A percentile compares a stretch with the other conserved stretches of the same genome.
Evolutionary conservation across 2,797 vertebrate genomes (phyloP).

Genomic region (Periophthalmus magnuspinnatus): DNA sequence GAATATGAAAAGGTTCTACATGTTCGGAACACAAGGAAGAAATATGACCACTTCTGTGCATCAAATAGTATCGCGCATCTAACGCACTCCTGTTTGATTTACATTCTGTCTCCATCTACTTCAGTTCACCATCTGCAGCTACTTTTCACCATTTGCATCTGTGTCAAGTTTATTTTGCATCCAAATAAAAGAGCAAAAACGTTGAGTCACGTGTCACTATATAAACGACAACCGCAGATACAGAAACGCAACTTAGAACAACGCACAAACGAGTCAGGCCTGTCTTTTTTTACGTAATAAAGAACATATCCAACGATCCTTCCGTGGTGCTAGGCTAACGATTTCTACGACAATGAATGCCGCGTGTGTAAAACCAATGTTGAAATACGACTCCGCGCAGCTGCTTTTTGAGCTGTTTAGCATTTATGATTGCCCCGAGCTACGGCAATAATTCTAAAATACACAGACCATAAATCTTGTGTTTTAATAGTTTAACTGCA

Average conservation of each 20-base stretch:
- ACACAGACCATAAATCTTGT: neutral
- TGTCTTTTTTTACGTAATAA: neutral
- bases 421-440: slow-evolving; percentile 15
- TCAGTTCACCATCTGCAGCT: slow-evolving; percentile 59
- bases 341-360: neutral
- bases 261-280: neutral
- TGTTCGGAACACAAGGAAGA: slow-evolving; percentile 16
- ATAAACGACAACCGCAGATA: slow-evolving; percentile 4
- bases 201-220: slow-evolving; percentile 8
- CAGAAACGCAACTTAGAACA: neutral
- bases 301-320: neutral
- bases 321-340: too few relatives aligned
- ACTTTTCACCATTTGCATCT: slow-evolving; percentile 47
- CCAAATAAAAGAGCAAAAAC: slow-evolving; percentile 28
- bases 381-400: slow-evolving; percentile 11
- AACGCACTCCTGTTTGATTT: slow-evolving; percentile 48
- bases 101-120: slow-evolving; percentile 40
- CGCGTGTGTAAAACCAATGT: neutral
- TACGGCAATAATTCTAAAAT: slow-evolving; percentile 11
- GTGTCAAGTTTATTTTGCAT: slow-evolving; percentile 31
- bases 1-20: slow-evolving; percentile 19
- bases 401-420: slow-evolving; percentile 13
- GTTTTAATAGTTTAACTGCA: neutral
- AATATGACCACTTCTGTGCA: slow-evolving; percentile 25
- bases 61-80: slow-evolving; percentile 36